A percentile compares a stretch with the other conserved stretches of the same genome.
phyloP scores from a whole-genome alignment of 2,113 vertebrate genomes.

The Ceyx cyanopectus region DNA sequence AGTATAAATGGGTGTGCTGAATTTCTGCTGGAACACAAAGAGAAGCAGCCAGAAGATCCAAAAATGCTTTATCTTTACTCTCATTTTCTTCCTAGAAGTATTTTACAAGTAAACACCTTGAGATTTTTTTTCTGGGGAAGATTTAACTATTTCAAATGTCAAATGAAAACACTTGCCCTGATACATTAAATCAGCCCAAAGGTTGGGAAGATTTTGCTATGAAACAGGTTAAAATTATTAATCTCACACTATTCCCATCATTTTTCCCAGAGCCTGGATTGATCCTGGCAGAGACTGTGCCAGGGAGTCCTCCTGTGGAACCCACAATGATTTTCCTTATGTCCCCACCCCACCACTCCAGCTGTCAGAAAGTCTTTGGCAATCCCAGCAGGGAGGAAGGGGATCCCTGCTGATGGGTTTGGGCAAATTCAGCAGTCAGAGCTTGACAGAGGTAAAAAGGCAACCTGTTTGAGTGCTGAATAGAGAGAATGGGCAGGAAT shows the following conservation, averaged over 20 bases:
- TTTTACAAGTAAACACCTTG: neutral
- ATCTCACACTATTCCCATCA: neutral
- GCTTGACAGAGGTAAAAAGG: neutral
- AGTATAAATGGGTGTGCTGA: neutral
- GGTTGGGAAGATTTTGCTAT: neutral
- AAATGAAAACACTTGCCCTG: neutral
- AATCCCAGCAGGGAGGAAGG: neutral
- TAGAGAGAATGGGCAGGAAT: neutral
- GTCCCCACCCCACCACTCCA: too few species aligned
- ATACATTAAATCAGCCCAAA: neutral
- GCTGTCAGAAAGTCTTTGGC: neutral
- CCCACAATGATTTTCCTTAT: rapidly evolving
- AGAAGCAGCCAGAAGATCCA: neutral
- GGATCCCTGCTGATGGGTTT: rapidly evolving
- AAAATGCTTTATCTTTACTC: neutral
- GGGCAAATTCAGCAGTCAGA: neutral
- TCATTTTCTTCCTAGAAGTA: neutral
- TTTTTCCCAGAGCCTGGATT: neutral
- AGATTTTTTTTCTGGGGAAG: neutral
- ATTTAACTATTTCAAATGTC: neutral
- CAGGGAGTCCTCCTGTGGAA: rapidly evolving
- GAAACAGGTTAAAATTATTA: neutral
- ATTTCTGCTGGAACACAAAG: neutral
- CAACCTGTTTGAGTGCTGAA: neutral
- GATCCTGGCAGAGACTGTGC: neutral